These are phyloP conservation scores for Boleophthalmus pectinirostris DNA, from an alignment of 2,113 vertebrate species.

Conservation along the genomic window DNA sequence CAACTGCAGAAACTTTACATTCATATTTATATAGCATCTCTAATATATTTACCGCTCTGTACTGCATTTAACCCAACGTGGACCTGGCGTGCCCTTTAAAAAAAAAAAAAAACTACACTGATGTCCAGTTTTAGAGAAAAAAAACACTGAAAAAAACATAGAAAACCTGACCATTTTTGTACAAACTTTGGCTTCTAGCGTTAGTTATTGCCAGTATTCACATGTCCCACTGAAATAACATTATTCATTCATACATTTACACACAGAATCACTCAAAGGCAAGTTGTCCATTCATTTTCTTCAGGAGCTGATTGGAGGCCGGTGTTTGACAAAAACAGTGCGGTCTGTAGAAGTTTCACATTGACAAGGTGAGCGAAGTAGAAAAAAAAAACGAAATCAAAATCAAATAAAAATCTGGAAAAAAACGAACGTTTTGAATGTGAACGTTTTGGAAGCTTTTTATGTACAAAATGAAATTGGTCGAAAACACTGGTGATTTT, in stretches of 20 bases:
- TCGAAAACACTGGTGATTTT: background rate
- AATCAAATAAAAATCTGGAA: background rate
- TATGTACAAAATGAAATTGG: background rate
- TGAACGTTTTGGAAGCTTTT: background rate
- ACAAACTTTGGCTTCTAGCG: constrained; percentile 11
- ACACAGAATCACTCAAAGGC: background rate
- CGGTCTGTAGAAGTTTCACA: background rate
- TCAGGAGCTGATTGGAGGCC: background rate
- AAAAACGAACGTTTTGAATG: too few species aligned
- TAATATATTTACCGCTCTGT: constrained; percentile 31
- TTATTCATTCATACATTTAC: background rate
- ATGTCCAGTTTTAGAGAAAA: background rate
- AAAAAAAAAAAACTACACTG: background rate
- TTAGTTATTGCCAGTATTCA: constrained; percentile 1
- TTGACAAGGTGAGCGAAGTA: background rate
- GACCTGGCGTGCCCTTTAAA: constrained; percentile 17
- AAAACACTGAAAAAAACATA: background rate
- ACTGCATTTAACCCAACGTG: constrained; percentile 44
- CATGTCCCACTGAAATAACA: background rate
- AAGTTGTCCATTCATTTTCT: background rate
- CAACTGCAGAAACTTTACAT: constrained; percentile 42
- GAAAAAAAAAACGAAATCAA: background rate
- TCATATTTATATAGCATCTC: constrained; percentile 28
- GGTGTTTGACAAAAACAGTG: background rate
- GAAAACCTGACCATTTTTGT: constrained; percentile 1